Evolutionary conservation across 2,797 vertebrate species (phyloP), one percentile per base, ranked within the genome.

Genomic region (Enteromius mattozi): DNA sequence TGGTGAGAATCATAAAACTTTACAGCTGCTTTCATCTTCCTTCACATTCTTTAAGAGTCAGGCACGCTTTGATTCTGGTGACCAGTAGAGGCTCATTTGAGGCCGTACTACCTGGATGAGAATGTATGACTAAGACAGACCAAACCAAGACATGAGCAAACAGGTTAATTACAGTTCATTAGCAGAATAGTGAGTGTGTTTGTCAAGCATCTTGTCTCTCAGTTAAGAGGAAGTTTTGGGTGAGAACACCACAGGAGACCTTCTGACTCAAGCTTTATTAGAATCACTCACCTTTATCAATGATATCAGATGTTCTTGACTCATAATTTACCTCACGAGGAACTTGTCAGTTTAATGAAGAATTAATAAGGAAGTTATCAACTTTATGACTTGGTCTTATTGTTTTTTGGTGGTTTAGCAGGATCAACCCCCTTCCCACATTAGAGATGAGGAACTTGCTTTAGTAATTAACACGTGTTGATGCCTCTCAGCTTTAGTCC

Each of bases 221-320:
- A 17, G 61, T 65, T 61, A 14, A 16, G 27, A 35, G 13, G 42
- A 65, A 45, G 59, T 24, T 47, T 69, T 56, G 16, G 17, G 27
- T 21, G 54, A 51, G 30, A 86, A 37, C 66, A 56, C 76, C 8
- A 1, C 33, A 37, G 54, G 65, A 35, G 72, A 79, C 14, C 42
- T 75, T 19, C 68, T 86, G 86, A 87, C 68, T 86, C 70, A 45
- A 54, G 35, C n/a, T 82, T 86, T 80, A 59, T 80, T 69, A 76
- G 59, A 63, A 33, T 81, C 80, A 24, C 70, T 85, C 74, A 87
- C 82, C 51, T 33, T 4, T 17, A 69, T 70, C 72, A 84, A 77
- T 72, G 9, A 66, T 35, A 33, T 81, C 14, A 42, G 76, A 47
- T 33, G 54, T 42, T 61, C 40, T 65, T 65, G 56, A 63, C 35